Conservation (phyloP, 2,113 vertebrate species). For the Spheniscus mendiculus region DNA sequence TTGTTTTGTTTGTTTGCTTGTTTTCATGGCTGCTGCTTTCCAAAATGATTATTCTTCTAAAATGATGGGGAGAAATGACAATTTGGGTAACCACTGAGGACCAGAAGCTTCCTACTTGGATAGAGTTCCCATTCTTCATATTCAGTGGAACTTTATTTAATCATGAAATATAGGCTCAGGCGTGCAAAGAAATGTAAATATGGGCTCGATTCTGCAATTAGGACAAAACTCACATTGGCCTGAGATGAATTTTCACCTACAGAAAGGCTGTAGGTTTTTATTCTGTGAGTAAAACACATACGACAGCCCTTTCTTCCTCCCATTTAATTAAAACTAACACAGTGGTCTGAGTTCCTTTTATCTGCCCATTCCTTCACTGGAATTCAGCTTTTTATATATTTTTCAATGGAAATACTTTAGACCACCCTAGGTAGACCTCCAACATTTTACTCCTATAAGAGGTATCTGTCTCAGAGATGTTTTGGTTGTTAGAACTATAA, state of each 20-base stretch:
- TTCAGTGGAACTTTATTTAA: not conserved
- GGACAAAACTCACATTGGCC: not conserved
- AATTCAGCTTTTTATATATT: not conserved
- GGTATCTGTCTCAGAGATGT: not conserved
- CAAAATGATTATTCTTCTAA: not conserved
- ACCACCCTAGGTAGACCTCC: not conserved
- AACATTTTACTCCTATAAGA: not conserved
- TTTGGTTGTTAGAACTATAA: not conserved
- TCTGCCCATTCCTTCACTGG: not conserved
- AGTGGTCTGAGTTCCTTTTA: not conserved
- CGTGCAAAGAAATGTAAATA: not conserved
- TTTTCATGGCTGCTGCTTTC: not conserved
- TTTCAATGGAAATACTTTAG: not conserved
- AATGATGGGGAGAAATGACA: not conserved
- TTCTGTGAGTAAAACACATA: not conserved
- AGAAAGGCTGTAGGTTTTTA: not conserved
- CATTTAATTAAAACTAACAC: not conserved
- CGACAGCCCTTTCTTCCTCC: not conserved
- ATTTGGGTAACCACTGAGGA: not conserved
- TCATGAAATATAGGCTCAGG: not conserved
- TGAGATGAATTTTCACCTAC: not conserved
- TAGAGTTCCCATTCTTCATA: not conserved
- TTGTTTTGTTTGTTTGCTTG: not conserved
- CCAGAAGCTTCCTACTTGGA: not conserved
- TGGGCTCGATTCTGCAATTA: not conserved